Evolutionary conservation across 2,888 invertebrate genomes (phyloP), one percentile per base, ranked within the genome.

Genomic region (Plebejus argus): DNA sequence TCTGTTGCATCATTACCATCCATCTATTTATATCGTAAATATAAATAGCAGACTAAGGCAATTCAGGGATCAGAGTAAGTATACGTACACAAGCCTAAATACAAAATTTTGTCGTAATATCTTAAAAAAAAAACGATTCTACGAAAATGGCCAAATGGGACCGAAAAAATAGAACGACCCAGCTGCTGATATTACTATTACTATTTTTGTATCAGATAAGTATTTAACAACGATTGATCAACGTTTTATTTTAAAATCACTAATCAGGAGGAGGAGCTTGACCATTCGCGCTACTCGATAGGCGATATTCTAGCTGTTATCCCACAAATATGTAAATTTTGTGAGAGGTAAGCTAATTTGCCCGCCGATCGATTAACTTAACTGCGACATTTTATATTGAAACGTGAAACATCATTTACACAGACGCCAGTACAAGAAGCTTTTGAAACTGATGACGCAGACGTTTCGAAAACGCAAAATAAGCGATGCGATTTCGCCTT

Each of bases 381-480:
- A 53, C 23, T 3, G 74, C 28, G 15, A 45, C 28, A 66, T 72
- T 45, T 45, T 49, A 49, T 72, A 72, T 72, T 72, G 49, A 23
- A 74, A 74, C 74, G 18, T 53, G 28, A 49, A 74, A 23, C 18
- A 71, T 71, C 35, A 49, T 74, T 74, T 74, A 49, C 74, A 74
- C 53, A 74, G 74, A 74, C 83, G 85, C 85, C 86, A 88, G 87
- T 87, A 88, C 86, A 84, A 85, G 80, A 88, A 86, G 86, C 85
- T 84, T 82, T 84, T 86, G 89, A 89, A 90, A 90, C 86, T 88
- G 89, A 89, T 92, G 93, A 92, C 92, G 91, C 89, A 90, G 91
- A 86, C 87, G 87, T 94, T 93, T 93, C 94, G 93, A 94, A 91
- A 94, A 94, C 91, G 91, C 87, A 87, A 92, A 93, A 91, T 93